Evolutionary conservation across 2,113 vertebrate species (phyloP).

Genomic region (Guaruba guarouba): DNA sequence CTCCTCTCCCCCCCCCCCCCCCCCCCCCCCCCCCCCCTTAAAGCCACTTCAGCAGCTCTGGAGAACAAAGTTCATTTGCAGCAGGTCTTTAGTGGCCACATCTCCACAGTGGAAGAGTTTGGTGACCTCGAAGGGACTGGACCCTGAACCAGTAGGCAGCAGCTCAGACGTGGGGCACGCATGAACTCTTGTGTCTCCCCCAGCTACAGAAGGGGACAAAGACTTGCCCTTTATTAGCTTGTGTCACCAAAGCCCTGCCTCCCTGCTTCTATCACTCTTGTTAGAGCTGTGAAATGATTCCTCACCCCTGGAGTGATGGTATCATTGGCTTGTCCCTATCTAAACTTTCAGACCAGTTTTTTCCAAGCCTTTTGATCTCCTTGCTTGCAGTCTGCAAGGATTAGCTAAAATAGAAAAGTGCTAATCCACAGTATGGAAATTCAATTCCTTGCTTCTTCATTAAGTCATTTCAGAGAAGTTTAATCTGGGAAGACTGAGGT

Average conservation of each 20-base stretch:
- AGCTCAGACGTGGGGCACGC: neutral
- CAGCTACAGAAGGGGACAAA: neutral
- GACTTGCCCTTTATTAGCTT: neutral
- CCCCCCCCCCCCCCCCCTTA: no score
- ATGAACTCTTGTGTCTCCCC: neutral
- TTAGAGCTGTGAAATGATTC: neutral
- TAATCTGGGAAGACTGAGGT: neutral
- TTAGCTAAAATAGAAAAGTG: neutral
- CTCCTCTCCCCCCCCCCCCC: no score
- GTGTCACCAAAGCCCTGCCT: neutral
- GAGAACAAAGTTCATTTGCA: neutral
- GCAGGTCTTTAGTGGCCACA: neutral
- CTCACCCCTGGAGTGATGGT: rapidly evolving
- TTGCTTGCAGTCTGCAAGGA: neutral
- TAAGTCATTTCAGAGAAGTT: neutral
- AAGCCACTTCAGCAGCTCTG: neutral
- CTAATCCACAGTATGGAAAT: neutral
- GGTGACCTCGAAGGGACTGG: neutral
- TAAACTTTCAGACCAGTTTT: neutral
- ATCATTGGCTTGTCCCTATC: neutral
- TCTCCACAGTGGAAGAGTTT: neutral
- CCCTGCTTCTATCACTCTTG: neutral
- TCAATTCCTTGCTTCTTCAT: neutral
- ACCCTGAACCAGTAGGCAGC: rapidly evolving
- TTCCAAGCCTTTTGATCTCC: neutral